These are phyloP conservation scores for Porites evermanni DNA, from an alignment of 92 coral and sea anemone species.

Conservation along the genomic window DNA sequence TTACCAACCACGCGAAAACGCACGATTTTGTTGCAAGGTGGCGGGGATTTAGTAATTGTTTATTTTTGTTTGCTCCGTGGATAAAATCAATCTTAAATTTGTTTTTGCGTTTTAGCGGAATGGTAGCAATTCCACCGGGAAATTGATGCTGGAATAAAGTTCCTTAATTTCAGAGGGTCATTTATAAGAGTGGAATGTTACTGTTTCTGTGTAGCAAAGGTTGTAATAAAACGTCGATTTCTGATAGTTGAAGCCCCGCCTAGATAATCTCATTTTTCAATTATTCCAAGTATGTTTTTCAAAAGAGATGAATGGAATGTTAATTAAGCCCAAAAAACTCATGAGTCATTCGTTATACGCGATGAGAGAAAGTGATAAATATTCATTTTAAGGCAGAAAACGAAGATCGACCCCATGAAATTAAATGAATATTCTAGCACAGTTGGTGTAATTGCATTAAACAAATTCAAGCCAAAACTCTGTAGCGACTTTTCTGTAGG, in stretches of 20 bases:
- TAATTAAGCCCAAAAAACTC: not conserved
- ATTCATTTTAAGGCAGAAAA: not conserved
- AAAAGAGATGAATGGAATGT: not conserved
- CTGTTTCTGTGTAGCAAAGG: not conserved
- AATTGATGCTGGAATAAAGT: too few species aligned
- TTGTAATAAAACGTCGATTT: not conserved
- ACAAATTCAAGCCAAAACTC: too few species aligned
- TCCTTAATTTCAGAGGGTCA: not conserved
- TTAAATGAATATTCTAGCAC: not conserved
- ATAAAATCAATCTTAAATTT: not conserved
- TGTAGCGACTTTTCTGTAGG: too few species aligned
- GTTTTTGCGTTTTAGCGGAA: not conserved
- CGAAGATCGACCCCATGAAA: not conserved
- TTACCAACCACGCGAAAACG: slow-evolving; percentile 19
- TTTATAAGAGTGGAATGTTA: not conserved
- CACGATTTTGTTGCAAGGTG: slow-evolving; percentile 1
- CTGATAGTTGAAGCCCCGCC: slow-evolving; percentile 24
- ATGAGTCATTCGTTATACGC: not conserved
- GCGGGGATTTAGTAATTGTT: not conserved
- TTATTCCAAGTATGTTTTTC: slow-evolving; percentile 10
- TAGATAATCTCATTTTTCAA: slow-evolving; percentile 7
- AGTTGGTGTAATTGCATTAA: too few species aligned
- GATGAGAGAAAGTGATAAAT: not conserved
- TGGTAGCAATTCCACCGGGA: not conserved
- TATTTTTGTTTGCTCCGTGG: not conserved